Evolutionary conservation across 2,113 vertebrate genomes (phyloP).

Genomic region (Urocolius indicus): DNA sequence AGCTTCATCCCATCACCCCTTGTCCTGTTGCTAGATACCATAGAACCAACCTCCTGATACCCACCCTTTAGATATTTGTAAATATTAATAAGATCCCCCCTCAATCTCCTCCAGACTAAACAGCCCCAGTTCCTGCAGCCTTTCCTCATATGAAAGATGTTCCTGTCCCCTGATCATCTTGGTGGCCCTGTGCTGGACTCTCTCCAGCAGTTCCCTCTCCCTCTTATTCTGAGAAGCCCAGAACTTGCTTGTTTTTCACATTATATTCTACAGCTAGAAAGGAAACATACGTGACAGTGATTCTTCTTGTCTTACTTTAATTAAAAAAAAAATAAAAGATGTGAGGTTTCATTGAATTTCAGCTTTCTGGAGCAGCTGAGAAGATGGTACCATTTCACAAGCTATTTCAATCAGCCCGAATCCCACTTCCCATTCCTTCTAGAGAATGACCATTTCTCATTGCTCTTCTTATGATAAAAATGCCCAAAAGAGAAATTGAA

Average conservation of each 20-base stretch:
- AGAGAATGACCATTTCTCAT: background rate
- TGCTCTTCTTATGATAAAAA: background rate
- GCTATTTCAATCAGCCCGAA: background rate
- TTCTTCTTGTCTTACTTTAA: background rate
- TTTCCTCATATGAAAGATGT: too few relatives aligned
- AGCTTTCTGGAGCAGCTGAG: background rate
- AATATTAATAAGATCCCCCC: too few relatives aligned
- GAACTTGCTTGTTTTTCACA: rapidly evolving
- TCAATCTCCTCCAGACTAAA: too few relatives aligned
- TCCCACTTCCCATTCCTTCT: background rate
- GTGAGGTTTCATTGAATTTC: background rate
- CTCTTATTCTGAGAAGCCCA: too few relatives aligned
- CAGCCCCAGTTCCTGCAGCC: too few relatives aligned
- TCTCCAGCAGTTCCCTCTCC: too few relatives aligned
- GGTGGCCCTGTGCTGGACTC: too few relatives aligned
- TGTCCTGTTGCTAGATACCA: too few relatives aligned
- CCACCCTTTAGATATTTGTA: too few relatives aligned
- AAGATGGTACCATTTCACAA: background rate
- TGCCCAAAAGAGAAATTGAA: background rate
- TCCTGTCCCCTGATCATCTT: too few relatives aligned
- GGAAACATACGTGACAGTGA: background rate
- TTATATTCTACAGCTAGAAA: rapidly evolving
- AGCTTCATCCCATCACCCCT: too few relatives aligned
- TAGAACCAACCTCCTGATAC: too few relatives aligned
- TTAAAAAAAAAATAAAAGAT: background rate